Percentiles rank a stretch among this genome's conserved stretches.
Evolutionary conservation across 2,888 invertebrate species (phyloP).

Genomic region (Rhyacophila evoluta): DNA sequence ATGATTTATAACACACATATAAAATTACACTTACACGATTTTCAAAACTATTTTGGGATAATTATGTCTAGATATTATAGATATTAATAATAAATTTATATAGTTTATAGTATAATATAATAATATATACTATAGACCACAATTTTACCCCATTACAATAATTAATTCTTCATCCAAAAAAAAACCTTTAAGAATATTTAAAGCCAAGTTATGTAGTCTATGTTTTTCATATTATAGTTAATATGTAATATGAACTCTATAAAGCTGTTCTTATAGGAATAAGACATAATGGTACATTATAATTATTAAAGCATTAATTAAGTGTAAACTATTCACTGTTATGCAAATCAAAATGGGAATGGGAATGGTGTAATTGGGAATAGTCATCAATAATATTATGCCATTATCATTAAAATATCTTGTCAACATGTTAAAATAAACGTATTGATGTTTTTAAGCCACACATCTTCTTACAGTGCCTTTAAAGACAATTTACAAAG

Average conservation of each 20-base stretch:
- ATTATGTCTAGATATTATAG: conserved; percentile 27
- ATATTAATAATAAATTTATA: conserved; percentile 30
- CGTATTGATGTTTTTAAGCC: too few species aligned
- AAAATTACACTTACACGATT: conserved; percentile 34
- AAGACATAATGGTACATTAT: conserved; percentile 50
- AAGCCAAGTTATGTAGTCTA: conserved; percentile 72
- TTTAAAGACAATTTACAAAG: too few species aligned
- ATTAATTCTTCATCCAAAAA: conserved; percentile 49
- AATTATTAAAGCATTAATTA: conserved; percentile 54
- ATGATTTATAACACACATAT: conserved; percentile 33
- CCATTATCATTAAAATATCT: background rate
- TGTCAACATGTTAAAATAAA: background rate
- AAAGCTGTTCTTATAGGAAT: conserved; percentile 52
- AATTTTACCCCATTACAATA: conserved; percentile 49
- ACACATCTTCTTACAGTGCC: too few species aligned
- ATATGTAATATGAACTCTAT: conserved; percentile 52
- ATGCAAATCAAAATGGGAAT: conserved; percentile 5
- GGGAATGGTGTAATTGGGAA: too few species aligned
- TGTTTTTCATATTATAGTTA: conserved; percentile 66
- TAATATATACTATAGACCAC: conserved; percentile 43
- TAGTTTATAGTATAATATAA: conserved; percentile 40
- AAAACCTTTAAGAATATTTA: conserved; percentile 59
- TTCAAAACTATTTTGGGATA: conserved; percentile 34
- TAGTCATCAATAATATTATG: too few species aligned
- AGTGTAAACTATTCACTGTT: conserved; percentile 46